Evolutionary conservation across 2,888 invertebrate genomes (phyloP).

Genomic region (Lagria hirta): DNA sequence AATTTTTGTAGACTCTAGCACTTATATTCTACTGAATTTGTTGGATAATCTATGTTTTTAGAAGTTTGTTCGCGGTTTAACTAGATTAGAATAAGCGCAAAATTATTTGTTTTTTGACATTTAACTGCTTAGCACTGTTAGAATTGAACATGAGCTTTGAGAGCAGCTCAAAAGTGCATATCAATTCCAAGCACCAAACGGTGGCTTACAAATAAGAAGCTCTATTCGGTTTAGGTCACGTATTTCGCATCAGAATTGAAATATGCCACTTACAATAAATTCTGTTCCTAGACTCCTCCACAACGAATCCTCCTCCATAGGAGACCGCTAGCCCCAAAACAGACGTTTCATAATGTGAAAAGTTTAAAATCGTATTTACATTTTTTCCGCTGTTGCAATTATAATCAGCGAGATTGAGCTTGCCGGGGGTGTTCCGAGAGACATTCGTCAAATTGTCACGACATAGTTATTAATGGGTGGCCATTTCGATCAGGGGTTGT

Average conservation of each 20-base stretch:
- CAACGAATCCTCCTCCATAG: too few relatives aligned
- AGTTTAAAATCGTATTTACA: conserved; percentile 12
- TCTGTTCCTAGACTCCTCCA: conserved; percentile 29
- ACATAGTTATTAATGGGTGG: conserved; percentile 51
- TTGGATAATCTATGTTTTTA: too few relatives aligned
- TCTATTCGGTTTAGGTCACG: conserved; percentile 45
- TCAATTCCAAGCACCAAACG: conserved; percentile 40
- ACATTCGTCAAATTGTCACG: conserved; percentile 53
- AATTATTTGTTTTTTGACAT: too few relatives aligned
- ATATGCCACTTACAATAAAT: conserved; percentile 39
- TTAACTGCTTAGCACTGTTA: too few relatives aligned
- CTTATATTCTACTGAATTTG: too few relatives aligned
- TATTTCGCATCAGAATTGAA: conserved; percentile 43
- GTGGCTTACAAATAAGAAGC: conserved; percentile 47
- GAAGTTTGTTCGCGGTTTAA: too few relatives aligned
- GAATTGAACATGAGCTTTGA: too few relatives aligned
- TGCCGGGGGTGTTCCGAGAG: conserved; percentile 61
- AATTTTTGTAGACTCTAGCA: too few relatives aligned
- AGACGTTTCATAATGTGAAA: conserved; percentile 9
- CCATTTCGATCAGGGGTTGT: conserved; percentile 42
- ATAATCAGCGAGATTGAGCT: conserved; percentile 14
- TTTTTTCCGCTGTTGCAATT: conserved; percentile 16
- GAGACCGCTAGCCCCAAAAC: conserved; percentile 17
- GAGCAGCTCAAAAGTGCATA: too few relatives aligned
- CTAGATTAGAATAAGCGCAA: too few relatives aligned